A percentile compares a stretch with the other conserved stretches of the same genome.
Conservation (phyloP, 2,888 invertebrate species). For the Pheosia gnoma region DNA sequence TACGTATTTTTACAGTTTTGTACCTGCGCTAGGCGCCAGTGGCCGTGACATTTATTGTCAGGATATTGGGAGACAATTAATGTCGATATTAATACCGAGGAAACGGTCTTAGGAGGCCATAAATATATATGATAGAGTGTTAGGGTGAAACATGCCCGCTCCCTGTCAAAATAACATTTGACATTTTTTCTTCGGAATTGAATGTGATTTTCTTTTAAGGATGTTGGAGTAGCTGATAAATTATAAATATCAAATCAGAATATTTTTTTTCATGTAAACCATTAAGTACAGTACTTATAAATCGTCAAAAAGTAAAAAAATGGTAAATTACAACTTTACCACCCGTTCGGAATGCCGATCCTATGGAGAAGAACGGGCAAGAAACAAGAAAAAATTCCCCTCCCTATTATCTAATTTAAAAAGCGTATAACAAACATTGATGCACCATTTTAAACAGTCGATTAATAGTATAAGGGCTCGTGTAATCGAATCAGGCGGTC, state of each 20-base stretch:
- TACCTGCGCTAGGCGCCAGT: constrained; percentile 83
- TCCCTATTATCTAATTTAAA: constrained; percentile 6
- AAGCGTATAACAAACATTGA: constrained; percentile 8
- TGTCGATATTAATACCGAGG: constrained; percentile 81
- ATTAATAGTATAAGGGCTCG: constrained; percentile 56
- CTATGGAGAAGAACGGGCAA: too few relatives aligned
- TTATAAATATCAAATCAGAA: too few relatives aligned
- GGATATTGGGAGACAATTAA: constrained; percentile 82
- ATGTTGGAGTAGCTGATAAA: not conserved
- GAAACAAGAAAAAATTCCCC: too few relatives aligned
- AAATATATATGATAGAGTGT: constrained; percentile 69
- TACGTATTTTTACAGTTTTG: constrained; percentile 66
- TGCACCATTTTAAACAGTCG: constrained; percentile 30
- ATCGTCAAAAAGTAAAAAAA: too few relatives aligned
- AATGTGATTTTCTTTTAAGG: not conserved
- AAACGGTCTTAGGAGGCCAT: constrained; percentile 68
- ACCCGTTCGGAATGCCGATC: too few relatives aligned
- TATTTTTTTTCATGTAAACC: too few relatives aligned
- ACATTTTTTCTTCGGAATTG: constrained; percentile 37
- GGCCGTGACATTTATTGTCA: constrained; percentile 80
- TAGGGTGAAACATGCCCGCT: constrained; percentile 53
- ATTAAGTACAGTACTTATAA: too few relatives aligned
- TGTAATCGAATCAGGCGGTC: constrained; percentile 68
- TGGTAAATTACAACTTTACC: too few relatives aligned
- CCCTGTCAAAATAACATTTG: constrained; percentile 68